Base-by-base conservation (phyloP, 30 jellyfish, hydroid and myxozoan genomes). In the Catostylus mosaicus region DNA sequence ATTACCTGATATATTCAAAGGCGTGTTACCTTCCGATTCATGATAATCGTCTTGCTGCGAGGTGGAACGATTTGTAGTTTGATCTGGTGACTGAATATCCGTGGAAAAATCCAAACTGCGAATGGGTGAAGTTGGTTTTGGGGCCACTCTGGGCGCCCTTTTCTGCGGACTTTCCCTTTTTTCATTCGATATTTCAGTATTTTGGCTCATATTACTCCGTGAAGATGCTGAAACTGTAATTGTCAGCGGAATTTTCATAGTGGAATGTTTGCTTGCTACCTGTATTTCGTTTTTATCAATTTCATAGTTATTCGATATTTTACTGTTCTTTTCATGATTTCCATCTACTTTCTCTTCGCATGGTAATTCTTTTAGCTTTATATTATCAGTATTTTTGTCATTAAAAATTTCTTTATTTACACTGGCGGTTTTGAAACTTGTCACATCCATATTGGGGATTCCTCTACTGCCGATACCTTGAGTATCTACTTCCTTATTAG, bases 111-210 rank as follows among this genome's bases (percentile, higher is more conserved):
- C 73, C 56, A 0, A 73, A 23, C 29, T 23, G 16, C 33, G 57
- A 7, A 18, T 47, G 38, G 90, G 82, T 35, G 82, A 60, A 19
- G 48, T 45, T 1, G 90, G 90, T 48, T 79, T 79, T 56, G 90
- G 90, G 9, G 90, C 90, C 32, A 79, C 90, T 30, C 12, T 63
- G 12, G 90, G 90, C n/a, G 75, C 46, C 27, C 34, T 34, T 51
- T 79, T 79, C 65, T 20, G 73, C 20, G 75, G 11, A 20, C 36
- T 29, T 54, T 48, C 67, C 3, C 19, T 52, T 52, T 52, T 52
- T 3, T 6, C 67, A 9, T 7, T 24, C 3, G 67, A 3, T 6
- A 3, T 7, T 3, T n/a, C 67, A 20, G 24, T 10, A 10, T 8
- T 8, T 6, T 6, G 8, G 16, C 12, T 43, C 56, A 6, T 43